Evolutionary conservation across 37 sponge, comb jelly and placozoan genomes (phyloP).

Genomic region (Chondrilla cf. caribensis): DNA sequence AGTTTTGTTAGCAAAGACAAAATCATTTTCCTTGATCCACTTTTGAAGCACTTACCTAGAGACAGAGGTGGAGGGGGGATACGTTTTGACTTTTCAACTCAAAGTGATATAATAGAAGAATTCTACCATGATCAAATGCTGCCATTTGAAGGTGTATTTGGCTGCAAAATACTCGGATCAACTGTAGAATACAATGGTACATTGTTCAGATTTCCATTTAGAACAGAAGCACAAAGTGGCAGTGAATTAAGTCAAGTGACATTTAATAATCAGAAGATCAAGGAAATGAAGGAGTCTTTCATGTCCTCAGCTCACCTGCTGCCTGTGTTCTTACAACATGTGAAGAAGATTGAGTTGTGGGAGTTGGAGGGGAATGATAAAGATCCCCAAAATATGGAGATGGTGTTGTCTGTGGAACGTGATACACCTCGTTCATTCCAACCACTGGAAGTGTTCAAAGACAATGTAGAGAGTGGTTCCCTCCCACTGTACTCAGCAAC

Average conservation of each 20-base stretch:
- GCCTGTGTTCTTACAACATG: constrained; percentile 55
- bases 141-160: constrained; percentile 73
- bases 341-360: constrained; percentile 43
- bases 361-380: neutral
- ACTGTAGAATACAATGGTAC: constrained; percentile 59
- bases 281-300: constrained; percentile 12
- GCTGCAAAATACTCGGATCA: constrained; percentile 42
- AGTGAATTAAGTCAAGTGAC: constrained; percentile 40
- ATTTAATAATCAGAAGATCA: neutral
- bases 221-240: constrained; percentile 10
- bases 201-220: constrained; percentile 71
- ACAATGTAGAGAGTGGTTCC: neutral
- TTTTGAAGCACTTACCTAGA: constrained; percentile 49
- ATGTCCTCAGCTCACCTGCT: constrained; percentile 27
- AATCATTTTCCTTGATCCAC: constrained; percentile 78
- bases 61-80: constrained; percentile 70
- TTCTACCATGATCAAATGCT: constrained; percentile 62
- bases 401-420: neutral
- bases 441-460: neutral
- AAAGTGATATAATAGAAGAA: neutral
- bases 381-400: neutral
- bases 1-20: constrained; percentile 69
- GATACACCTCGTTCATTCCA: neutral
- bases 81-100: constrained; percentile 20
- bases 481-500: neutral